A percentile compares a stretch with the other conserved stretches of the same genome.
Evolutionary conservation across 2,113 vertebrate genomes (phyloP).

Genomic region (Hippocampus zosterae): DNA sequence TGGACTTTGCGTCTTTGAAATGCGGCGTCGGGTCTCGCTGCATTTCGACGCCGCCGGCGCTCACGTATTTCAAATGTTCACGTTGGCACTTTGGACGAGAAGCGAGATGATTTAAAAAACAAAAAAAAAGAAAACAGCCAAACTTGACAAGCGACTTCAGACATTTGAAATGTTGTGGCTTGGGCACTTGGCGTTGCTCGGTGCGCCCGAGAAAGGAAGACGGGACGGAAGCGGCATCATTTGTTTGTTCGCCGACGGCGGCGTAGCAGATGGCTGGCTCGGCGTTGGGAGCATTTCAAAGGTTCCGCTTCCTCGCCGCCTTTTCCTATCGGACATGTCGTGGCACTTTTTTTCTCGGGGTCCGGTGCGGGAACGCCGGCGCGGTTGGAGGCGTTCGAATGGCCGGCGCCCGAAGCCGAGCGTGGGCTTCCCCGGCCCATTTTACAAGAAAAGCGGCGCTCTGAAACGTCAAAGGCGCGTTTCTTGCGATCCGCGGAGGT

Average conservation of each 20-base stretch:
- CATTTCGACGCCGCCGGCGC: too few species aligned
- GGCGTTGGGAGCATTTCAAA: background rate
- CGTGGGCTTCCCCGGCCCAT: background rate
- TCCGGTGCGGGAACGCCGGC: too few species aligned
- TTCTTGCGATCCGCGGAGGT: conserved; percentile 52
- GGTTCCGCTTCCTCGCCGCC: background rate
- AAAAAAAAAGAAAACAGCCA: background rate
- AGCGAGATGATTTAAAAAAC: background rate
- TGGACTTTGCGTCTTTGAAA: background rate
- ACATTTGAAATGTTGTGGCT: background rate
- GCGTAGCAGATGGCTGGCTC: background rate
- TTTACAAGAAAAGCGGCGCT: too few species aligned
- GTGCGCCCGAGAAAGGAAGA: background rate
- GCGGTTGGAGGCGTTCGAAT: background rate
- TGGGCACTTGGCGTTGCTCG: background rate
- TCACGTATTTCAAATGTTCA: background rate
- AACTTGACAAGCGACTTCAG: background rate
- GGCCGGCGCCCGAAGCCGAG: background rate
- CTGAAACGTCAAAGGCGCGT: too few species aligned
- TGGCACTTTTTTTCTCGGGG: too few species aligned
- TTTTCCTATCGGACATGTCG: too few species aligned
- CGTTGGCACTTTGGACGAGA: background rate
- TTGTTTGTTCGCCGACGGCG: background rate
- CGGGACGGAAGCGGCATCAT: background rate
- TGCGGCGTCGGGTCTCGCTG: too few species aligned